These are phyloP conservation scores for Mastigias papua DNA, from an alignment of 30 jellyfish, hydroid and myxozoan genomes.

Conservation along the genomic window DNA sequence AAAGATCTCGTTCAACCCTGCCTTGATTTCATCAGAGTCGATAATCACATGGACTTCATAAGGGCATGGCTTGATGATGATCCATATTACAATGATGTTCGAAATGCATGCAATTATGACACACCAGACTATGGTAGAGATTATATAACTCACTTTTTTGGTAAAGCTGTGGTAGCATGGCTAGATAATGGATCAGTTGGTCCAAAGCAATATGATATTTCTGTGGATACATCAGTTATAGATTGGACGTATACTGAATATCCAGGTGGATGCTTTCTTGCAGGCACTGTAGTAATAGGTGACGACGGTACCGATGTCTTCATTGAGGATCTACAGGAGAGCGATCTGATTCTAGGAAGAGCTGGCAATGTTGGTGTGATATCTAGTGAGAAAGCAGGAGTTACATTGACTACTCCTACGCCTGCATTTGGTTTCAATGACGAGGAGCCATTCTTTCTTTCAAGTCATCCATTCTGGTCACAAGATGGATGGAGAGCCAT, in stretches of 20 bases:
- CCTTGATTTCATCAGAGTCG: not conserved
- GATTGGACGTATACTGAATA: not conserved
- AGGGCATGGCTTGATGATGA: conserved; percentile 1
- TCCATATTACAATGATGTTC: too few relatives aligned
- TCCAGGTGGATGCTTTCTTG: conserved; percentile 34
- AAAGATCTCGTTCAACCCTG: conserved; percentile 22
- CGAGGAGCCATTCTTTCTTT: conserved; percentile 34
- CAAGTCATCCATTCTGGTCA: conserved; percentile 73
- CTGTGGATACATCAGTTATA: not conserved
- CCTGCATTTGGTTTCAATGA: conserved; percentile 53
- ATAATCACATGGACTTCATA: not conserved
- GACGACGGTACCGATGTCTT: not conserved
- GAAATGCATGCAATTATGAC: too few relatives aligned
- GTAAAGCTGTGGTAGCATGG: too few relatives aligned
- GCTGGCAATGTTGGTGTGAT: conserved; percentile 30
- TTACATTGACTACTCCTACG: not conserved
- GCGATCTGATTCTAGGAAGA: conserved; percentile 20
- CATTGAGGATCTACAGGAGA: conserved; percentile 24
- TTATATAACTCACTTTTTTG: too few relatives aligned
- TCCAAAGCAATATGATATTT: conserved; percentile 6
- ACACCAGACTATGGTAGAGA: too few relatives aligned
- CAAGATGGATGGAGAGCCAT: conserved; percentile 79
- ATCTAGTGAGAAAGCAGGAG: conserved; percentile 37
- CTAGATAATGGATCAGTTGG: conserved; percentile 1
- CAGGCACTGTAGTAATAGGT: conserved; percentile 22